phyloP scores from a whole-genome alignment of 2,113 vertebrate genomes.

The Laterallus jamaicensis region DNA sequence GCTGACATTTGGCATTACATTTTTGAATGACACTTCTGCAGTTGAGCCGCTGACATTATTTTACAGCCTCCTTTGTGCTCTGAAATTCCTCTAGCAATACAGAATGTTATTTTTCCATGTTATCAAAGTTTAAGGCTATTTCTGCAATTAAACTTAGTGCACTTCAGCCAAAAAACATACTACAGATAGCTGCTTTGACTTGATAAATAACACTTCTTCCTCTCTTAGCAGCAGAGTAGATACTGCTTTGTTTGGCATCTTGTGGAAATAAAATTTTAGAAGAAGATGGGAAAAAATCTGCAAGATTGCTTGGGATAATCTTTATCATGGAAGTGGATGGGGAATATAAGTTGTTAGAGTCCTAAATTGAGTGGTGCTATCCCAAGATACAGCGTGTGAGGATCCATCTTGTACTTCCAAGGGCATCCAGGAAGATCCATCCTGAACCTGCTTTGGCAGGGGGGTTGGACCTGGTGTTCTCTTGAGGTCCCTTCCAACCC shows the following conservation, averaged over 20 bases:
- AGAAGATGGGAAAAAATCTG: background rate
- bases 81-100: slow-evolving; percentile 39
- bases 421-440: background rate
- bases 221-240: background rate
- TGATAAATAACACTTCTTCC: slow-evolving; percentile 21
- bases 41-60: slow-evolving; percentile 5
- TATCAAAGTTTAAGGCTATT: slow-evolving; percentile 37
- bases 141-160: background rate
- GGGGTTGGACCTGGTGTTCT: too few relatives aligned
- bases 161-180: background rate
- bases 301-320: background rate
- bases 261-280: background rate
- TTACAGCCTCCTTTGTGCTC: slow-evolving; percentile 2
- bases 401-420: background rate
- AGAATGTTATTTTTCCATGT: slow-evolving; percentile 56
- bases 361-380: background rate
- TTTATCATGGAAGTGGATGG: background rate
- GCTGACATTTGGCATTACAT: background rate
- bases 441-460: too few relatives aligned
- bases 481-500: too few relatives aligned
- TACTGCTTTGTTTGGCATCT: slow-evolving; percentile 6
- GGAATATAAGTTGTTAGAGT: background rate
- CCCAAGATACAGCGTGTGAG: background rate
- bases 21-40: slow-evolving; percentile 45
- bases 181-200: background rate